These are phyloP conservation scores for Cinclus mexicanus DNA, from an alignment of 2,113 vertebrate species.

Conservation along the genomic window DNA sequence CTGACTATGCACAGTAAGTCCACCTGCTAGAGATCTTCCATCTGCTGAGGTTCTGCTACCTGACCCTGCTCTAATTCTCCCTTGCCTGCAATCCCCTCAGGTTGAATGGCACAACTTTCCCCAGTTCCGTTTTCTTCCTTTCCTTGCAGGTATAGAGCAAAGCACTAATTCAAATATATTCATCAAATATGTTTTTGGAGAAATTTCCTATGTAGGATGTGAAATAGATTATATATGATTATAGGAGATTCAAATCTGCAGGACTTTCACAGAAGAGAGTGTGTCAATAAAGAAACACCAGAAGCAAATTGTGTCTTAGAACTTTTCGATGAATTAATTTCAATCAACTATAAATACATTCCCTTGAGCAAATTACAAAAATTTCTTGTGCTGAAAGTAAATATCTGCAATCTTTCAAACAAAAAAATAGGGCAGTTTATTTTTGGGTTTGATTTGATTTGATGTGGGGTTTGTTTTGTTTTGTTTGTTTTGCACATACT, in stretches of 20 bases:
- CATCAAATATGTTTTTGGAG: background rate
- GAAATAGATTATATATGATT: background rate
- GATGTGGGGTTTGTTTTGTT: background rate
- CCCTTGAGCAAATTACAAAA: background rate
- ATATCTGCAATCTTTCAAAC: background rate
- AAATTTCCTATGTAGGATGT: background rate
- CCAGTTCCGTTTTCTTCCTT: background rate
- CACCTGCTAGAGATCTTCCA: background rate
- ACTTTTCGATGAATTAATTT: background rate
- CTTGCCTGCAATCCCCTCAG: background rate
- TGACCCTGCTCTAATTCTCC: background rate
- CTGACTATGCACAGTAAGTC: background rate
- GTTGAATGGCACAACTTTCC: background rate
- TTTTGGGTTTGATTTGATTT: background rate
- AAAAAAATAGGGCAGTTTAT: fast-evolving
- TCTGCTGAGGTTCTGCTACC: background rate
- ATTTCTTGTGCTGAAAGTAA: background rate
- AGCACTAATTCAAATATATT: background rate
- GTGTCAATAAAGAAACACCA: background rate
- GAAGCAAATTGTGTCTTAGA: background rate
- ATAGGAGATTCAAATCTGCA: background rate
- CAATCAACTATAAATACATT: background rate
- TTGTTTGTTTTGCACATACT: background rate
- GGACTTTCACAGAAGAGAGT: background rate
- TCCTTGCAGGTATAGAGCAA: background rate